Evolutionary conservation across 2,888 invertebrate genomes (phyloP).

Genomic region (Parnassius orleans): DNA sequence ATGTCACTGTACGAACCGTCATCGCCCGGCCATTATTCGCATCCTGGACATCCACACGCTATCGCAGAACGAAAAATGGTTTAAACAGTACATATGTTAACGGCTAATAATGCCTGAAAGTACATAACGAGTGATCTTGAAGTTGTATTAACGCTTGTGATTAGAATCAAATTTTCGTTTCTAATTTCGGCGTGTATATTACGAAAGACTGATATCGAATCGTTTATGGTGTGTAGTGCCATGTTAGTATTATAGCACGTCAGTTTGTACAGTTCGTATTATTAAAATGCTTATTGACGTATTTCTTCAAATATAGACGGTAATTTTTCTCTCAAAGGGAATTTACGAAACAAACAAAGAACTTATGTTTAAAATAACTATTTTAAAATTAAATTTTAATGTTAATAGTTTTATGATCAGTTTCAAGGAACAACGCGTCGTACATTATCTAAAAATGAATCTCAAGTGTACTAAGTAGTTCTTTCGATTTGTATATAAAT

Average conservation of each 20-base stretch:
- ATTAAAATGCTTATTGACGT: conserved; percentile 45
- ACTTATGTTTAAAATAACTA: conserved; percentile 8
- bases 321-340: conserved; percentile 6
- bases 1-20: conserved; percentile 92
- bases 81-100: conserved; percentile 12
- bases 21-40: conserved; percentile 82
- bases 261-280: conserved; percentile 54
- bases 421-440: conserved; percentile 48
- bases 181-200: conserved; percentile 44
- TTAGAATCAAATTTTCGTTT: conserved; percentile 36
- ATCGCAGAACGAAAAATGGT: conserved; percentile 76
- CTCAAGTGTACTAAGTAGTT: conserved; percentile 55
- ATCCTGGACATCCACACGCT: conserved; percentile 77
- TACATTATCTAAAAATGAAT: conserved; percentile 55
- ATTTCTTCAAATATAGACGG: conserved; percentile 6
- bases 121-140: conserved; percentile 24
- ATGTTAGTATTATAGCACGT: conserved; percentile 69
- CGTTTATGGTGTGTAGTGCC: conserved; percentile 74
- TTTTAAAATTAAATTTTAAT: conserved; percentile 16
- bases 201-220: conserved; percentile 73
- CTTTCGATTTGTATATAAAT: conserved; percentile 58
- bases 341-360: background rate
- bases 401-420: conserved; percentile 40
- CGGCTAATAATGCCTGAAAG: background rate
- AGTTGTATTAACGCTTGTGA: conserved; percentile 29